Percentiles rank a stretch among this genome's conserved stretches.
Evolutionary conservation across 2,888 invertebrate genomes (phyloP).

Genomic region (Ochlodes sylvanus): DNA sequence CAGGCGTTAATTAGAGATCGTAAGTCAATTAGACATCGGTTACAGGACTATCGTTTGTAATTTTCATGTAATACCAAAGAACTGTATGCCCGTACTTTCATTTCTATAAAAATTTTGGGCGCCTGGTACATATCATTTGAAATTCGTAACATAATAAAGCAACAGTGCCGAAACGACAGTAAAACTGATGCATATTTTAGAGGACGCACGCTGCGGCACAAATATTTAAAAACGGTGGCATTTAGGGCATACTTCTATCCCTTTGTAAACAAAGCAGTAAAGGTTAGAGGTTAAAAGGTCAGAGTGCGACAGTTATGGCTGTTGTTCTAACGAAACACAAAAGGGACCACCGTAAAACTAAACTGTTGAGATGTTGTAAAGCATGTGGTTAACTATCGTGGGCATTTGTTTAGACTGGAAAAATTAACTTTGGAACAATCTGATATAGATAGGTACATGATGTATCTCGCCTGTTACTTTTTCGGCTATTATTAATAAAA

Average conservation of each 20-base stretch:
- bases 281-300: conserved; percentile 33
- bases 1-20: too few relatives aligned
- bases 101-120: background rate
- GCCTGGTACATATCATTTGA: background rate
- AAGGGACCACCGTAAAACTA: conserved; percentile 23
- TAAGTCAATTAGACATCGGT: too few relatives aligned
- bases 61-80: too few relatives aligned
- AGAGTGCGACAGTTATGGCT: conserved; percentile 22
- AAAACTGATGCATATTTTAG: conserved; percentile 7
- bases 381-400: background rate
- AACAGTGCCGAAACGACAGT: conserved; percentile 5
- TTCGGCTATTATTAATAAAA: too few relatives aligned
- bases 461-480: too few relatives aligned
- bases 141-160: conserved; percentile 1
- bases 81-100: too few relatives aligned
- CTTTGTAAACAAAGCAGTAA: conserved; percentile 35
- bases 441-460: too few relatives aligned
- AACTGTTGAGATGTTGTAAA: conserved; percentile 5
- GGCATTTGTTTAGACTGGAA: too few relatives aligned
- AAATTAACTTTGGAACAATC: too few relatives aligned
- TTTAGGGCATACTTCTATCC: conserved; percentile 23
- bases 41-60: too few relatives aligned
- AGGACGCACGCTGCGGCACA: conserved; percentile 7
- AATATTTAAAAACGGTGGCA: conserved; percentile 28
- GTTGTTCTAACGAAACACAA: conserved; percentile 24